Conservation (phyloP, 2,888 invertebrate genomes). For the Athripsodes cinereus region DNA sequence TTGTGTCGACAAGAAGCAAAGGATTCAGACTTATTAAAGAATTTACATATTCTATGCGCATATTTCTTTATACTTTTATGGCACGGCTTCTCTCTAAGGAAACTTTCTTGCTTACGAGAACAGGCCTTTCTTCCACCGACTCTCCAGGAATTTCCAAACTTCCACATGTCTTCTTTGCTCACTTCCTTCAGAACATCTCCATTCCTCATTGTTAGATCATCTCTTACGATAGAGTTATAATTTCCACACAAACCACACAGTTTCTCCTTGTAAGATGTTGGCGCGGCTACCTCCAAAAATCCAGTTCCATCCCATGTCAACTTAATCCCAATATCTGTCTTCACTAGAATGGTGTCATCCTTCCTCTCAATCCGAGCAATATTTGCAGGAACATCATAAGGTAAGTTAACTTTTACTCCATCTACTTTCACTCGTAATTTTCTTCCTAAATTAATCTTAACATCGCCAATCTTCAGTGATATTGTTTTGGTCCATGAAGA, state of each 20-base stretch:
- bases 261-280: conserved; percentile 63
- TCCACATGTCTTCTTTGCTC: conserved; percentile 41
- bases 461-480: conserved; percentile 66
- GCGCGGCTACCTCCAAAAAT: conserved; percentile 81
- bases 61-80: conserved; percentile 45
- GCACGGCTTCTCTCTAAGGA: conserved; percentile 40
- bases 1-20: conserved; percentile 75
- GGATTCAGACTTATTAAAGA: conserved; percentile 46
- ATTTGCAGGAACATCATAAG: conserved; percentile 52
- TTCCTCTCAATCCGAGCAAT: conserved; percentile 58
- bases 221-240: conserved; percentile 80
- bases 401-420: conserved; percentile 65
- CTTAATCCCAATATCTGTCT: conserved; percentile 70
- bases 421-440: conserved; percentile 82
- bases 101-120: conserved; percentile 48
- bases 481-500: conserved; percentile 92
- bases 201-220: conserved; percentile 71
- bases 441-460: conserved; percentile 80
- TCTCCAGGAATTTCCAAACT: conserved; percentile 87
- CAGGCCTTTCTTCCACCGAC: conserved; percentile 76
- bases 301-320: conserved; percentile 92
- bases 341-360: conserved; percentile 61
- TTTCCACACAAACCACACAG: conserved; percentile 93
- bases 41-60: conserved; percentile 47
- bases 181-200: conserved; percentile 61